Evolutionary conservation across 2,888 invertebrate genomes (phyloP).

Genomic region (Trachelus troglodyta): DNA sequence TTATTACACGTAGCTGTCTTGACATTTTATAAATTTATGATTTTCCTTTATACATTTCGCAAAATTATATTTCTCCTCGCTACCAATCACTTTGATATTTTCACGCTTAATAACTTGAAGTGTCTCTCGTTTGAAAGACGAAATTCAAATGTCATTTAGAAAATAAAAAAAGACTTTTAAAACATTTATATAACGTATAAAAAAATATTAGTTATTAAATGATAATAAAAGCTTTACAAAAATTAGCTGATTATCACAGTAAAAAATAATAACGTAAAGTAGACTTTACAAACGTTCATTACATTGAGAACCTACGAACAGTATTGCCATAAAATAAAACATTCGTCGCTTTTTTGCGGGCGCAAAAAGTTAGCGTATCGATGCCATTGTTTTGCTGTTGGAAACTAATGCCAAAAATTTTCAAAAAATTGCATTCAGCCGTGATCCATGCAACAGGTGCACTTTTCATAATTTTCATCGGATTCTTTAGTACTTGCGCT

Average conservation of each 20-base stretch:
- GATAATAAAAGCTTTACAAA: not conserved
- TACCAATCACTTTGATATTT: not conserved
- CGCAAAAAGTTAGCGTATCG: not conserved
- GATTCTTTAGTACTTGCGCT: slow-evolving; percentile 17
- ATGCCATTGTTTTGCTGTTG: not conserved
- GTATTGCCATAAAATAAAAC: too few relatives aligned
- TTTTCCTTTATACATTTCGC: not conserved
- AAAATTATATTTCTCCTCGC: not conserved
- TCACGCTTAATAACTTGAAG: not conserved
- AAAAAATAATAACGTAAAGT: not conserved
- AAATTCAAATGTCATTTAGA: not conserved
- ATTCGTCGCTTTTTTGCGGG: not conserved
- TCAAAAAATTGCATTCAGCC: slow-evolving; percentile 30
- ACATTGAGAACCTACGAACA: not conserved
- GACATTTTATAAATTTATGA: slow-evolving; percentile 4
- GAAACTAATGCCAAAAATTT: not conserved
- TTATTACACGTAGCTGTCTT: not conserved
- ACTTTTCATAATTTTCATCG: slow-evolving; percentile 26
- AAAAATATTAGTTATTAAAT: not conserved
- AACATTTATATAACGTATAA: not conserved
- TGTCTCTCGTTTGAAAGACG: not conserved
- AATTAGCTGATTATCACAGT: not conserved
- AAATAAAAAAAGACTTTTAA: not conserved
- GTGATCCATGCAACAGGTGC: slow-evolving; percentile 38
- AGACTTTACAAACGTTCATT: not conserved